A percentile compares a stretch with the other conserved stretches of the same genome.
These are phyloP conservation scores for Sinopyrophorus schimmeli DNA, from an alignment of 2,888 invertebrate species.

Conservation along the genomic window DNA sequence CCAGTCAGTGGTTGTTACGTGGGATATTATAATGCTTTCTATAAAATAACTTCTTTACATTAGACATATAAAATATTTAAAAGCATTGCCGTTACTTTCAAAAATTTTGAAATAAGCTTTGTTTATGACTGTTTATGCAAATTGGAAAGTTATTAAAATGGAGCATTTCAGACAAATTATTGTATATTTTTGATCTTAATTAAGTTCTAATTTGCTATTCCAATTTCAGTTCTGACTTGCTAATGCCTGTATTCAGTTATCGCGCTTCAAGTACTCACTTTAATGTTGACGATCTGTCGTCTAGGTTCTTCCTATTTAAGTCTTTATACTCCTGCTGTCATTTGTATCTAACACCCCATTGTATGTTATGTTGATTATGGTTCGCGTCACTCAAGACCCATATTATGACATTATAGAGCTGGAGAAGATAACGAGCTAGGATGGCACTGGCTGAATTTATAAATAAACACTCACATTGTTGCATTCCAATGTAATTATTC, in stretches of 20 bases:
- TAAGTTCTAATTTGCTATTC: too few species aligned
- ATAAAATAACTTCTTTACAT: too few species aligned
- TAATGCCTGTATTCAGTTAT: constrained; percentile 16
- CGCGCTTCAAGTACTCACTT: constrained; percentile 6
- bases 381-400: constrained; percentile 21
- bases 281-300: constrained; percentile 17
- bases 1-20: too few species aligned
- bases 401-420: constrained; percentile 15
- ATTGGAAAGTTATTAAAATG: too few species aligned
- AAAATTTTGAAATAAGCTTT: too few species aligned
- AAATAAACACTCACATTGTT: constrained; percentile 17
- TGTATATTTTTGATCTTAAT: too few species aligned
- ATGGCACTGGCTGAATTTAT: constrained; percentile 16
- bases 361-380: constrained; percentile 22
- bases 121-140: too few species aligned
- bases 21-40: too few species aligned
- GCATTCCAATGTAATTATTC: constrained; percentile 26
- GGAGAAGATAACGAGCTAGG: constrained; percentile 22
- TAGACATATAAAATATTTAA: too few species aligned
- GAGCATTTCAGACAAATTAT: too few species aligned
- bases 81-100: too few species aligned
- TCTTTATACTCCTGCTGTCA: constrained; percentile 16
- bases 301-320: constrained; percentile 13
- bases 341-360: constrained; percentile 22
- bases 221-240: too few species aligned